phyloP scores from a whole-genome alignment of 2,888 invertebrate species.

The Melinaea marsaeus region DNA sequence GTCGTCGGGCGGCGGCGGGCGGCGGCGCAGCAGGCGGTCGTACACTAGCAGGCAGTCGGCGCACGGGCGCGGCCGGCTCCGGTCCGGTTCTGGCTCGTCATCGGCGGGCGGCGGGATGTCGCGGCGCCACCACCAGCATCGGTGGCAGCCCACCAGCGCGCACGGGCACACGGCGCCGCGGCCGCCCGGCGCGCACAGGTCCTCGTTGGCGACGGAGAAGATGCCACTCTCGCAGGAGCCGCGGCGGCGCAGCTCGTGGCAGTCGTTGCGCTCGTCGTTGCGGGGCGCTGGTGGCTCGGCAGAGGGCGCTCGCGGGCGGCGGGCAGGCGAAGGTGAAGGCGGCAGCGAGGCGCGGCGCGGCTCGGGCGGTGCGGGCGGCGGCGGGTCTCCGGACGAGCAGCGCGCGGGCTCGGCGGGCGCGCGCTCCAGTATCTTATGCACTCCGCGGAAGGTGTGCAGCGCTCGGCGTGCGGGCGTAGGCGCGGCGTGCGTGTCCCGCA shows the following conservation, averaged over 20 bases:
- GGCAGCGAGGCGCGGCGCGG: conserved; percentile 59
- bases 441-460: conserved; percentile 86
- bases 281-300: conserved; percentile 34
- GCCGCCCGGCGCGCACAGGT: conserved; percentile 74
- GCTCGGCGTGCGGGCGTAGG: conserved; percentile 81
- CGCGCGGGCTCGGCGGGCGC: conserved; percentile 43
- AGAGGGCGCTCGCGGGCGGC: conserved; percentile 41
- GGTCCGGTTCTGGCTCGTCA: conserved; percentile 34
- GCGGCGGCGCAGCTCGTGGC: conserved; percentile 73
- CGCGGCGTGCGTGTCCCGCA: conserved; percentile 89
- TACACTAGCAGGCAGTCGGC: conserved; percentile 51
- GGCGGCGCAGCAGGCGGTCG: conserved; percentile 44
- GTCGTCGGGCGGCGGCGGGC: conserved; percentile 74
- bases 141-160: conserved; percentile 64
- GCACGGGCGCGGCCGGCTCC: conserved; percentile 40
- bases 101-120: conserved; percentile 34
- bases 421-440: conserved; percentile 88
- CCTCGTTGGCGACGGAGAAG: conserved; percentile 91
- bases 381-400: conserved; percentile 38
- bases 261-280: conserved; percentile 18
- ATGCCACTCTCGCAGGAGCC: conserved; percentile 94
- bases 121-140: conserved; percentile 63
- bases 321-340: conserved; percentile 56
- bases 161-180: conserved; percentile 65
- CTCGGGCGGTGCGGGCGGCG: conserved; percentile 38